Base-by-base conservation (phyloP, 1,140 invertebrate species). In the Bathynomus jamesi region DNA sequence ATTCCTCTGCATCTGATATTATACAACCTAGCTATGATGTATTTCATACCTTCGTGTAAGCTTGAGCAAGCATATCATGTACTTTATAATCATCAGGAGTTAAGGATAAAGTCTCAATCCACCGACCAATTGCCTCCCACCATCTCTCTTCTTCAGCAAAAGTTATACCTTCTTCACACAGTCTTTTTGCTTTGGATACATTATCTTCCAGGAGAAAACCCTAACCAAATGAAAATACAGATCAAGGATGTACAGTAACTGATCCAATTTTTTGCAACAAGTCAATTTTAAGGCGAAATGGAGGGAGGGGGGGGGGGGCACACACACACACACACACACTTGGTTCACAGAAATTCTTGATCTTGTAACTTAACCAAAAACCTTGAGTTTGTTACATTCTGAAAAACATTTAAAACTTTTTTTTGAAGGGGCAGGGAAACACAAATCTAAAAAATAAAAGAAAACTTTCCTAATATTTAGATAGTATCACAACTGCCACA, bases 1-100 rank as follows among this genome's bases (percentile, higher is more conserved):
- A 53, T 3, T 2, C 11, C 21, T 53, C 13, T 8, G 17, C 17
- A 21, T 53, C 2, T 53, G 21, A 3, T 17, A 53, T 53, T 17
- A 53, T 8, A 53, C 11, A 53, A 53, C 13, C 40, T 53, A n/a
- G n/a, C 40, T 17, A 1, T 8, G 28, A 68, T 24, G 13, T 32
- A 40, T 67, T 8, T 28, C 30, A 11, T 27, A 72, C 71, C 67
- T 72, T 66, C 66, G 69, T 72, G 60, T 72, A 72, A 11, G 75
- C 71, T 31, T 78, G 77, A 25, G 77, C 69, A 31, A 74, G 66
- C 77, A 78, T 78, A 27, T 78, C 77, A 31, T 70, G 77, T 11
- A 77, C 60, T 17, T 61, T 61, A 29, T 67, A 40, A 31, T 78
- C 74, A 27, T 69, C 46, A 61, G 71, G 63, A 8, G 65, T 62